These are phyloP conservation scores for Brachyptera putata DNA, from an alignment of 2,888 invertebrate species.

Conservation along the genomic window DNA sequence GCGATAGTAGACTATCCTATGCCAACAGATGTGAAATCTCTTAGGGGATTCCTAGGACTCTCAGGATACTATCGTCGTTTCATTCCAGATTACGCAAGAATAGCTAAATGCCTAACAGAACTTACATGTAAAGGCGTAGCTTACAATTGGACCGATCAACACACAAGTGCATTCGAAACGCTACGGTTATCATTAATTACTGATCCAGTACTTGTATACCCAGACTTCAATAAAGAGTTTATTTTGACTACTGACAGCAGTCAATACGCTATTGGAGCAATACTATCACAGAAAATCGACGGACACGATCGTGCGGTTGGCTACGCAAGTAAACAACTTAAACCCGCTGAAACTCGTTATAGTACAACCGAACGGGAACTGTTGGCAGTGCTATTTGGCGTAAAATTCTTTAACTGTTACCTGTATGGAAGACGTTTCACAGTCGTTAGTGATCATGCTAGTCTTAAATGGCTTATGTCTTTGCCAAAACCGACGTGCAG, in stretches of 20 bases:
- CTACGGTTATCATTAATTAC: background rate
- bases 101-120: constrained; percentile 17
- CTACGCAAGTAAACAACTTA: background rate
- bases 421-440: background rate
- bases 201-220: background rate
- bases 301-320: background rate
- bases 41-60: constrained; percentile 35
- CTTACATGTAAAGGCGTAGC: constrained; percentile 2
- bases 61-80: constrained; percentile 34
- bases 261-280: background rate
- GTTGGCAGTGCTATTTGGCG: background rate
- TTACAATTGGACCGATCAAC: constrained; percentile 15
- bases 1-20: constrained; percentile 32
- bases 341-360: background rate
- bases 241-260: background rate
- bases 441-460: background rate
- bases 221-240: background rate
- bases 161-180: constrained; percentile 8
- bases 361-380: background rate
- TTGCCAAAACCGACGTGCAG: background rate
- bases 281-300: background rate
- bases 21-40: constrained; percentile 33
- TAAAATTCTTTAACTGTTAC: constrained; percentile 2
- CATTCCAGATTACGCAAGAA: constrained; percentile 33
- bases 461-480: background rate